A percentile compares a stretch with the other conserved stretches of the same genome.
These are phyloP conservation scores for Daphoenositta chrysoptera DNA, from an alignment of 2,113 vertebrate genomes.

Conservation along the genomic window DNA sequence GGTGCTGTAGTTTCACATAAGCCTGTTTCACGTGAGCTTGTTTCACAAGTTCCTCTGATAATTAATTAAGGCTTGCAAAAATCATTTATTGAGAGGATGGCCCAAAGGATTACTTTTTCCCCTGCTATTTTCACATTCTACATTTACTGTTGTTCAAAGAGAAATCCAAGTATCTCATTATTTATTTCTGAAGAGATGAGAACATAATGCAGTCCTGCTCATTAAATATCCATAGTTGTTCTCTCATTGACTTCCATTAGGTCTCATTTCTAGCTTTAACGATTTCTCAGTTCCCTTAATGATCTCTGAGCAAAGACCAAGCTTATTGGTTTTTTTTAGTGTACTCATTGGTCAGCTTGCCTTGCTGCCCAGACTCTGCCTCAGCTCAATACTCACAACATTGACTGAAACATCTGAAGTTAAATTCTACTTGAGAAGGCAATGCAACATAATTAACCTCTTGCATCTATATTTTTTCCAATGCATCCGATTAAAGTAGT, in stretches of 20 bases:
- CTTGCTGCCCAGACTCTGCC: background rate
- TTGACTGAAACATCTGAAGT: conserved; percentile 1
- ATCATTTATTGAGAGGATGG: background rate
- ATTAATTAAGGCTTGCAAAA: conserved; percentile 33
- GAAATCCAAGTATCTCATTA: background rate
- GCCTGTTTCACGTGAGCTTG: background rate
- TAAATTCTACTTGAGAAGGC: conserved; percentile 24
- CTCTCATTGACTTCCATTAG: background rate
- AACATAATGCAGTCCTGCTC: background rate
- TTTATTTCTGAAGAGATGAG: conserved; percentile 13
- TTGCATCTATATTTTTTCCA: background rate
- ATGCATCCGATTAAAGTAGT: background rate
- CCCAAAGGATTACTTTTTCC: background rate
- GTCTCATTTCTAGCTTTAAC: conserved; percentile 9
- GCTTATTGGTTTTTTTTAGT: background rate
- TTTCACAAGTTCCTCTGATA: background rate
- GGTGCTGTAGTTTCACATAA: background rate
- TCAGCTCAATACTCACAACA: background rate
- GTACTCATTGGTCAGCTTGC: background rate
- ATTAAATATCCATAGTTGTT: background rate
- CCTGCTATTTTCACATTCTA: background rate
- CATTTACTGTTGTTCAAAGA: background rate
- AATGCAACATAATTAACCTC: conserved; percentile 10
- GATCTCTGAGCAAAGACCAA: background rate
- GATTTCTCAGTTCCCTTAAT: background rate